A percentile compares a stretch with the other conserved stretches of the same genome.
Evolutionary conservation across 2,888 invertebrate genomes (phyloP).

Genomic region (Phyto melanocephala): DNA sequence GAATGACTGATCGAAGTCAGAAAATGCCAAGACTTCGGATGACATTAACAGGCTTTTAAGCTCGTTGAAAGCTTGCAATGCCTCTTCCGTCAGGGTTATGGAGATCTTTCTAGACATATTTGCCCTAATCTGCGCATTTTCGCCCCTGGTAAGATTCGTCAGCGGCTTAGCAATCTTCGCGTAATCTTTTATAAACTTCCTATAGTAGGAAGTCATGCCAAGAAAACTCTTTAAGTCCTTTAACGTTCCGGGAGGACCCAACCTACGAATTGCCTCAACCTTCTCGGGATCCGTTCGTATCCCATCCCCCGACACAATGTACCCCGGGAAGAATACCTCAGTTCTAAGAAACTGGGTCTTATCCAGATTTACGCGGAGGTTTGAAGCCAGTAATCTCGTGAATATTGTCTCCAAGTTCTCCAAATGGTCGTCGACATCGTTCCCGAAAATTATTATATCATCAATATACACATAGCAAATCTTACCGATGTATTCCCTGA

Average conservation of each 20-base stretch:
- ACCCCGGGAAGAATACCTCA: neutral
- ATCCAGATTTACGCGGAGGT: constrained; percentile 46
- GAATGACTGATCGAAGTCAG: too few relatives aligned
- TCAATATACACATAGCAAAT: constrained; percentile 64
- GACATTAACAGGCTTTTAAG: constrained; percentile 2
- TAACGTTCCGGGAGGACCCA: constrained; percentile 37
- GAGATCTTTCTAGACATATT: too few relatives aligned
- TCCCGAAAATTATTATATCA: constrained; percentile 63
- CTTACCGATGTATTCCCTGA: too few relatives aligned
- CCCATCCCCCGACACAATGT: constrained; percentile 45
- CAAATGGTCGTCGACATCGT: constrained; percentile 29
- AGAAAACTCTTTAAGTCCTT: constrained; percentile 56
- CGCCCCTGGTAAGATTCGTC: too few relatives aligned
- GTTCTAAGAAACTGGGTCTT: constrained; percentile 56
- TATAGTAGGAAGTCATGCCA: too few relatives aligned
- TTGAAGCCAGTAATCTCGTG: neutral
- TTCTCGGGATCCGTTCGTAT: constrained; percentile 45
- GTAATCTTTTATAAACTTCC: too few relatives aligned
- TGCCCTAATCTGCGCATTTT: constrained; percentile 17
- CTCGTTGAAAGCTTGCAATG: too few relatives aligned
- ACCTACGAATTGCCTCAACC: constrained; percentile 29
- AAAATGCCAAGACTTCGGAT: constrained; percentile 7
- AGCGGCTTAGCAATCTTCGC: too few relatives aligned
- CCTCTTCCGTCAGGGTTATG: too few relatives aligned
- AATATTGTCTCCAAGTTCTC: constrained; percentile 43